These are phyloP conservation scores for Philopotamus ludificatus DNA, from an alignment of 1,140 invertebrate species.

Conservation along the genomic window DNA sequence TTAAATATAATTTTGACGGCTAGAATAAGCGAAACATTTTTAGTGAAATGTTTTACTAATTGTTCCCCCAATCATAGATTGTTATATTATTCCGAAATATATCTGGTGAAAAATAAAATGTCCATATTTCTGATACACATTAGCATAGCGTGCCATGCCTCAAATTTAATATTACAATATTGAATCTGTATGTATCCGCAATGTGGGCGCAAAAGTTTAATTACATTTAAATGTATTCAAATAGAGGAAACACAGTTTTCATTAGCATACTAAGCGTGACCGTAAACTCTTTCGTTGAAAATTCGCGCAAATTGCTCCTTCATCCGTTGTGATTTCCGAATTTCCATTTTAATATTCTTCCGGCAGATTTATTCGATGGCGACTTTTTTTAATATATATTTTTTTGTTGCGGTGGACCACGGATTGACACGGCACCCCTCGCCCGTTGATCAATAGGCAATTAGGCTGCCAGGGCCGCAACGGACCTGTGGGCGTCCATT, in stretches of 20 bases:
- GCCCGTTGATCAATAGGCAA: conserved; percentile 28
- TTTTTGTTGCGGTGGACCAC: background rate
- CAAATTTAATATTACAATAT: background rate
- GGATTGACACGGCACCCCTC: conserved; percentile 15
- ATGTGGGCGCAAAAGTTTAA: conserved; percentile 1
- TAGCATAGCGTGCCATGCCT: too few species aligned
- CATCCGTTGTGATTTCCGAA: background rate
- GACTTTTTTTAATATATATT: background rate
- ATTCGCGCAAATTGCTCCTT: background rate
- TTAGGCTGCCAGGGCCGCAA: conserved; percentile 17
- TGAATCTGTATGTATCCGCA: background rate
- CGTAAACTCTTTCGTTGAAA: background rate
- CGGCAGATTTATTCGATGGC: background rate
- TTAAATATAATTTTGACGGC: too few species aligned
- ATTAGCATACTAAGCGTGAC: background rate
- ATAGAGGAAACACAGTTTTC: background rate
- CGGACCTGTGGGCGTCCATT: conserved; percentile 26
- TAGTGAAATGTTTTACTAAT: too few species aligned
- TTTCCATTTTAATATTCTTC: background rate
- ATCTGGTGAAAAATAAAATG: too few species aligned
- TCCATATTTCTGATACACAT: too few species aligned
- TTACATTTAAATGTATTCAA: conserved; percentile 8
- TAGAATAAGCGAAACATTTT: too few species aligned
- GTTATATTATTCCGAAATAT: too few species aligned
- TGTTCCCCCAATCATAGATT: too few species aligned